Base-by-base conservation (phyloP, 2,888 invertebrate genomes). In the Cheiracanthium punctorium region DNA sequence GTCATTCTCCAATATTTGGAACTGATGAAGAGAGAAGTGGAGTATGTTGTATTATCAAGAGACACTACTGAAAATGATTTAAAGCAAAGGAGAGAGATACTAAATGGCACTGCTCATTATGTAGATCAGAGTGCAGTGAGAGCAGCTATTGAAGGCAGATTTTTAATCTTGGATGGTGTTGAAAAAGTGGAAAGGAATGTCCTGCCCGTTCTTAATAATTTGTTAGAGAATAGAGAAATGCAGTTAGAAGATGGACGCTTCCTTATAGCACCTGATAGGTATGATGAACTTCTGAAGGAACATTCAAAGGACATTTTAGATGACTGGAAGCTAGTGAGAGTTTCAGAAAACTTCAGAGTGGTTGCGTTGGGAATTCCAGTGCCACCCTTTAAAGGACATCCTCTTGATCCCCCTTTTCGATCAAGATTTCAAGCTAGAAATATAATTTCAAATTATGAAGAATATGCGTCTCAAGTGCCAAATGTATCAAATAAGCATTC, bases 101-200 rank as follows among this genome's bases (percentile, higher is more conserved):
- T 95, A 88, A 93, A 94, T 80, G 97, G 97, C 24, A 96, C 96
- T 48, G 97, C 98, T 0, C 95, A 94, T 90, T 98, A 98, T 92
- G 95, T 97, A 91, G 98, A 99, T 93, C 90, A 97, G 96, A 96
- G 97, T 92, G 98, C 98, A 17, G 98, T 99, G 0, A 94, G 96
- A 88, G 98, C 98, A 28, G 98, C 98, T 0, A 93, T 94, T 0
- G 93, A 97, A 92, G 98, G 98, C 0, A 93, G 98, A 70, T 94
- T 98, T 14, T 93, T 99, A 20, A 94, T 99, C 1, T 93, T 99
- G 81, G 98, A 99, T 92, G 99, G 98, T 0, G 97, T 99, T 80
- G 98, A 99, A 93, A 98, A 98, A 91, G 98, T 98, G 0, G 99
- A 99, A 91, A 93, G 98, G 72, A 99, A 99, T 93, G 98, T 99